phyloP scores from a whole-genome alignment of 1,140 invertebrate species.

The Paraescarpia echinospica region DNA sequence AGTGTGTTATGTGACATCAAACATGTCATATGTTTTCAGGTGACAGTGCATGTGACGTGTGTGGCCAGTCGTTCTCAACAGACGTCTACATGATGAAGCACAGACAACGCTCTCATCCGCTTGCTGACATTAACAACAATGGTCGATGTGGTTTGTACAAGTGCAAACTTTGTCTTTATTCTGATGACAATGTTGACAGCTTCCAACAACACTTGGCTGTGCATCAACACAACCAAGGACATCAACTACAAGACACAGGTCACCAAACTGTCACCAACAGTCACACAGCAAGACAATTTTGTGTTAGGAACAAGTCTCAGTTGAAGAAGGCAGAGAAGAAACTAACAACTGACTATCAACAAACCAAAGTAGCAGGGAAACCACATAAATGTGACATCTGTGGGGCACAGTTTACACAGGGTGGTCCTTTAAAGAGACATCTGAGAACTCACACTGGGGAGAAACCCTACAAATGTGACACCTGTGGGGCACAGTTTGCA shows the following conservation, averaged over 20 bases:
- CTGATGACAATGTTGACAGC: not conserved
- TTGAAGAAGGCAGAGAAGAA: constrained; percentile 4
- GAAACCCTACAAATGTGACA: constrained; percentile 36
- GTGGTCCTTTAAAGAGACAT: constrained; percentile 19
- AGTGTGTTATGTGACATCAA: too few species aligned
- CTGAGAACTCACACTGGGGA: constrained; percentile 32
- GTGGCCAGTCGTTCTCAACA: too few species aligned
- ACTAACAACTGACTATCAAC: constrained; percentile 24
- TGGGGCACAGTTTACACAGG: constrained; percentile 20
- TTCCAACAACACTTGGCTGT: constrained; percentile 11
- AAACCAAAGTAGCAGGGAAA: constrained; percentile 32
- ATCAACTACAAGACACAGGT: not conserved
- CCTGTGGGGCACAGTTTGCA: constrained; percentile 37
- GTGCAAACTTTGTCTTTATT: too few species aligned
- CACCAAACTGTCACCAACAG: too few species aligned
- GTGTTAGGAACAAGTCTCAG: not conserved
- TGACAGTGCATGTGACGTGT: not conserved
- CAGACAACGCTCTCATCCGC: too few species aligned
- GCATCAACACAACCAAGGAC: constrained; percentile 15
- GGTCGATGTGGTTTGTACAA: too few species aligned
- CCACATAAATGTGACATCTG: constrained; percentile 60
- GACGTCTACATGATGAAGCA: too few species aligned
- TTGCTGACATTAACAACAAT: too few species aligned
- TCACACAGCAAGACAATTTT: constrained; percentile 13
- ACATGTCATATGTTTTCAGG: too few species aligned